Conservation (phyloP, 64 coral and sea anemone genomes). For the Montipora efflorescens region DNA sequence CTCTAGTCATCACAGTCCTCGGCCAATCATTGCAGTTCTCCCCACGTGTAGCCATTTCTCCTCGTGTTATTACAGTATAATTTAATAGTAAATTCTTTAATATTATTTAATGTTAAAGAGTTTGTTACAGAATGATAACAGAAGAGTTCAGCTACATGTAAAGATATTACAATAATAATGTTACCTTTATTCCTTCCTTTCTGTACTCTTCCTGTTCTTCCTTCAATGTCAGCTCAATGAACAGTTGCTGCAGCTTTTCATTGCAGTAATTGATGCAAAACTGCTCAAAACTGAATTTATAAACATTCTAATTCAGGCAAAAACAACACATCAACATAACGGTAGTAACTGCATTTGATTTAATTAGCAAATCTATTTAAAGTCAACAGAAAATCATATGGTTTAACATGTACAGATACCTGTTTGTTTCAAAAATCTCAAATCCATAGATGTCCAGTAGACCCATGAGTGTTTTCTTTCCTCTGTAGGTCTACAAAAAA, state of each 20-base stretch:
- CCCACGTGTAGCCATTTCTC: too few relatives aligned
- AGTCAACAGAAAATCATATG: too few relatives aligned
- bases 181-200: slow-evolving; percentile 91
- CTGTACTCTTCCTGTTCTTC: slow-evolving; percentile 94
- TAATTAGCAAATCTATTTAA: too few relatives aligned
- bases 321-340: neutral
- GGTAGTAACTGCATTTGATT: too few relatives aligned
- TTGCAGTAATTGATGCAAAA: slow-evolving; percentile 99
- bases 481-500: slow-evolving; percentile 62
- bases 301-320: neutral
- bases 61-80: too few relatives aligned
- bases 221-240: slow-evolving; percentile 92
- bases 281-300: slow-evolving; percentile 87
- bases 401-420: too few relatives aligned
- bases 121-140: too few relatives aligned
- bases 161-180: neutral
- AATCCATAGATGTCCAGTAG: slow-evolving; percentile 99
- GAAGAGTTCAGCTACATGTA: too few relatives aligned
- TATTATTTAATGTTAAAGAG: too few relatives aligned
- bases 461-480: slow-evolving; percentile 84
- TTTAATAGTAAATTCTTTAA: too few relatives aligned
- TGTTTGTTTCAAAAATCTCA: slow-evolving; percentile 97
- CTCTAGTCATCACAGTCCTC: too few relatives aligned
- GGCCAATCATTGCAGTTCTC: too few relatives aligned
- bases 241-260: slow-evolving; percentile 95